Conservation (phyloP, 1,140 invertebrate species). For the Araneus ventricosus region DNA sequence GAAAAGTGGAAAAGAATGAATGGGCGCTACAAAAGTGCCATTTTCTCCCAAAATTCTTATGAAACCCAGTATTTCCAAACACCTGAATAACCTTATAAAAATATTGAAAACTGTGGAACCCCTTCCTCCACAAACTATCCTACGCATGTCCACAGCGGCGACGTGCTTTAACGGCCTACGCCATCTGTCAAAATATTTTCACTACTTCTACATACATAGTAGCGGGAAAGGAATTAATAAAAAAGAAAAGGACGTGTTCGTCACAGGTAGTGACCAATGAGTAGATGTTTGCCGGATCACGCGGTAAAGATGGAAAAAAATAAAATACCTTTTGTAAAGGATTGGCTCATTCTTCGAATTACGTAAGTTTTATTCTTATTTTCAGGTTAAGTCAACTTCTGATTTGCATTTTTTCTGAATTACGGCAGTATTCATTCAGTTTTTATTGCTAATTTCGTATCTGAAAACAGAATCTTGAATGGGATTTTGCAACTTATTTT, state of each 20-base stretch:
- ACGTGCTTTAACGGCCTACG: background rate
- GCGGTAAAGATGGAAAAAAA: background rate
- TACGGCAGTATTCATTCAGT: too few relatives aligned
- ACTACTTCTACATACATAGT: background rate
- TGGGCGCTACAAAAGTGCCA: slow-evolving; percentile 1
- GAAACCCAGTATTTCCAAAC: background rate
- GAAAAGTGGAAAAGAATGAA: background rate
- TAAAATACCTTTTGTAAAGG: background rate
- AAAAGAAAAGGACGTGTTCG: background rate
- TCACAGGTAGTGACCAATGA: background rate
- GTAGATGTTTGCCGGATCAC: background rate
- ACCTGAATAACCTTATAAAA: slow-evolving; percentile 22
- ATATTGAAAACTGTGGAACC: slow-evolving; percentile 37
- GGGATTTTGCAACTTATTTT: too few relatives aligned
- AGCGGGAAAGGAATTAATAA: background rate
- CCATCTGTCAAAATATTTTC: background rate
- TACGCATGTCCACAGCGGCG: slow-evolving; percentile 16
- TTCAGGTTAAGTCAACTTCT: background rate
- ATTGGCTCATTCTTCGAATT: background rate
- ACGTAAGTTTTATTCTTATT: background rate
- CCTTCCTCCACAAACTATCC: slow-evolving; percentile 17
- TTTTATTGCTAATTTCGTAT: too few relatives aligned
- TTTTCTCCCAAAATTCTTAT: background rate
- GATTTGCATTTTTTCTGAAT: too few relatives aligned
- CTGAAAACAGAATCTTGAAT: too few relatives aligned